Evolutionary conservation across 1,140 invertebrate genomes (phyloP), one percentile per base, ranked within the genome.

Genomic region (Drosophila novamexicana): DNA sequence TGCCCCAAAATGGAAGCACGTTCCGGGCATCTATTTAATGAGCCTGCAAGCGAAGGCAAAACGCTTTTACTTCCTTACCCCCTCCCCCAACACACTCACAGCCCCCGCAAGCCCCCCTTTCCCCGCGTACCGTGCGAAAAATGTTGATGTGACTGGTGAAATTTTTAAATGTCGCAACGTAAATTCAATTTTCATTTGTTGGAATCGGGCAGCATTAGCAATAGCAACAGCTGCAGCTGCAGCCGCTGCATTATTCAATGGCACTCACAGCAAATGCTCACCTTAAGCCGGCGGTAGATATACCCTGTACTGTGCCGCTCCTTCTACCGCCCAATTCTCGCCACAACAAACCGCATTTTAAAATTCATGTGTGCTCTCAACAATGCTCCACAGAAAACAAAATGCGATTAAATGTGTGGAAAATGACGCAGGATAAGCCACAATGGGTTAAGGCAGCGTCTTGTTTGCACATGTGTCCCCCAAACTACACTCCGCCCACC

Each of bases 361-460:
- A 86, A 86, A 86, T 86, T 81, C 82, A 85, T 85, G 75, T 73
- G 67, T 75, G 74, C 77, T 85, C 76, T 81, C 70, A 75, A 78
- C 75, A 81, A 74, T 85, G 75, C 49, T 71, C 58, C 75, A 74
- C 71, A 71, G 72, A 86, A 68, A 84, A 85, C 78, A 86, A 86
- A 85, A 85, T 85, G 78, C 82, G 82, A 85, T 85, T 86, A 85
- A 86, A 86, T 86, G 82, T 86, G 82, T 80, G 78, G 82, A 86
- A 85, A 86, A 85, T 86, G 71, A 77, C 68, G 53, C 71, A 75
- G 72, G 63, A 74, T 84, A 69, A 80, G 52, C 80, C 80, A 79
- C 80, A 83, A 83, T 71, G 78, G 81, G 80, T 76, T 81, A 71
- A 85, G 74, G 74, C 62, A 78, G 65, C 69, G 77, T 77, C 77